phyloP scores from a whole-genome alignment of 2,888 invertebrate genomes.

The Meteorus cinctellus region DNA sequence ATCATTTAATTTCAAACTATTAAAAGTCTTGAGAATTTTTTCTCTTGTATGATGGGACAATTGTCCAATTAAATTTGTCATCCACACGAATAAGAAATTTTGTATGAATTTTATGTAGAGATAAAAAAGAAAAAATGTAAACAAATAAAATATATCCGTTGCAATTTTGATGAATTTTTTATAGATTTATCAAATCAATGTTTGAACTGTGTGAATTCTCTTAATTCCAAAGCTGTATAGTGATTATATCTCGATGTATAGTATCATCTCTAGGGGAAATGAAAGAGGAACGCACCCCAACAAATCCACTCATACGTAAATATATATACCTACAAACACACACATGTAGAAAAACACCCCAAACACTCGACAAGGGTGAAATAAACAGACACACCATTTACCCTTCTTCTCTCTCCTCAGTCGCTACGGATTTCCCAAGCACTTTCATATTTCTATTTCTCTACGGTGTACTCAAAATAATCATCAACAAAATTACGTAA shows the following conservation, averaged over 20 bases:
- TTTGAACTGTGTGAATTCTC: too few relatives aligned
- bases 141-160: too few relatives aligned
- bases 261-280: too few relatives aligned
- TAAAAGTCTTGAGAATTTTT: not conserved
- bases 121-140: too few relatives aligned
- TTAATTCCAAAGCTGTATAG: too few relatives aligned
- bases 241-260: too few relatives aligned
- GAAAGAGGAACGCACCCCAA: too few relatives aligned
- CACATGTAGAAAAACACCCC: too few relatives aligned
- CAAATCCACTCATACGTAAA: too few relatives aligned
- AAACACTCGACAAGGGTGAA: constrained; percentile 6
- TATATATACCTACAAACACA: too few relatives aligned
- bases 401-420: not conserved
- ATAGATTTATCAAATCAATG: too few relatives aligned
- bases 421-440: not conserved
- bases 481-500: not conserved
- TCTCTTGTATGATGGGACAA: not conserved
- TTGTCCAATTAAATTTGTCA: not conserved
- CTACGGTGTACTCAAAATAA: not conserved
- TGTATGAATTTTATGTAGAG: not conserved
- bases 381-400: constrained; percentile 7
- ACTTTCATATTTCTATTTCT: not conserved
- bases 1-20: not conserved
- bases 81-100: not conserved
- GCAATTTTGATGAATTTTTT: too few relatives aligned